Percentiles rank a stretch among this genome's conserved stretches.
Conservation (phyloP, 2,797 vertebrate genomes). For the Oophaga sylvatica region DNA sequence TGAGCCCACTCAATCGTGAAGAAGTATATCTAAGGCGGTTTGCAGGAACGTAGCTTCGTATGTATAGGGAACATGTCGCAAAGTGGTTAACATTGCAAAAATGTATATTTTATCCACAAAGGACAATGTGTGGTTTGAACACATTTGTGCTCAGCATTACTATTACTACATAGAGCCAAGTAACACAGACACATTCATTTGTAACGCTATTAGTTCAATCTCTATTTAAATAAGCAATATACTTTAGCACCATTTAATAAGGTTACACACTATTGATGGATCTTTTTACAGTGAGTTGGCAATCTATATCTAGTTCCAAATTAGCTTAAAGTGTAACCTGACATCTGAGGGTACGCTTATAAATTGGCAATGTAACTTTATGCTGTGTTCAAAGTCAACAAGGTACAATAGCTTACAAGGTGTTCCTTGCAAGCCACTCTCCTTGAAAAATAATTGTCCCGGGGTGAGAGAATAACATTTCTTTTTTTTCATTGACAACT, state of each 20-base stretch:
- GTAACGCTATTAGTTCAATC: background rate
- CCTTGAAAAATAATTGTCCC: slow-evolving; percentile 5
- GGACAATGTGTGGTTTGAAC: no score
- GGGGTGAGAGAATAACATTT: background rate
- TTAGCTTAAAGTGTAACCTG: background rate
- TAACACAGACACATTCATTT: background rate
- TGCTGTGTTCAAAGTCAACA: slow-evolving; percentile 5
- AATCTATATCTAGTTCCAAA: background rate
- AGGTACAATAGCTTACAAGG: background rate
- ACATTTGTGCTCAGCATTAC: no score
- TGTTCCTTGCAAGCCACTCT: background rate
- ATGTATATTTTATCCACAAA: no score
- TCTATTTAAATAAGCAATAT: background rate
- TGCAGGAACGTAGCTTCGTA: no score
- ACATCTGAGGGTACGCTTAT: background rate
- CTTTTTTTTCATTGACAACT: background rate
- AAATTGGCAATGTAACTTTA: background rate
- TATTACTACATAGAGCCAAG: no score
- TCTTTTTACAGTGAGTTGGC: background rate
- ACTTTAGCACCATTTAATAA: background rate
- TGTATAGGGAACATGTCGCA: no score
- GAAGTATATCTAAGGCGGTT: no score
- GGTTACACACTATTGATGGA: background rate
- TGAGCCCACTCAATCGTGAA: no score
- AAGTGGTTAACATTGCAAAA: no score